These are phyloP conservation scores for Ammodramus savannarum DNA, from an alignment of 2,113 vertebrate species.

Conservation along the genomic window DNA sequence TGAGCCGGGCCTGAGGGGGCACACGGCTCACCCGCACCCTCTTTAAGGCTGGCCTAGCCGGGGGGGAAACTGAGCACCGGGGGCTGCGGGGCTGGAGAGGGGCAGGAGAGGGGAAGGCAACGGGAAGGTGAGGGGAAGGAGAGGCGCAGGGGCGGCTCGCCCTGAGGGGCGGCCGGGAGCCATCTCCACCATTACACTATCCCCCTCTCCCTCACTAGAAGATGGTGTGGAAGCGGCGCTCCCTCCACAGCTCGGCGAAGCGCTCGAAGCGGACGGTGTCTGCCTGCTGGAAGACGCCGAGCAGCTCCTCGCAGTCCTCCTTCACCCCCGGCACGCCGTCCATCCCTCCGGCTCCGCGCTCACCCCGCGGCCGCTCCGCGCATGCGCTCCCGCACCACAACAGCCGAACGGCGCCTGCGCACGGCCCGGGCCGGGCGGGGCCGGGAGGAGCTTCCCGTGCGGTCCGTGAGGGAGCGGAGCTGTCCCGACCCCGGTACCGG, in stretches of 20 bases:
- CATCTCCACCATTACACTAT: background rate
- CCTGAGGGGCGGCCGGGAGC: background rate
- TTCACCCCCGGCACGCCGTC: constrained; percentile 52
- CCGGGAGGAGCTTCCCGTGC: accelerated
- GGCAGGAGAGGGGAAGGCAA: too few species aligned
- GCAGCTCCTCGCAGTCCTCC: constrained; percentile 82
- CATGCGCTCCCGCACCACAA: accelerated
- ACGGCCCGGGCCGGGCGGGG: accelerated
- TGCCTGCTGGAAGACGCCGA: constrained; percentile 79
- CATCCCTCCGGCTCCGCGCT: background rate
- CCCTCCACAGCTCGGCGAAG: constrained; percentile 84
- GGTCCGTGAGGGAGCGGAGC: accelerated
- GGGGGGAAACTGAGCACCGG: background rate
- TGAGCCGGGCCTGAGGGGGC: background rate
- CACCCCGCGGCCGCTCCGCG: background rate
- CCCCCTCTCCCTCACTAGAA: constrained; percentile 77
- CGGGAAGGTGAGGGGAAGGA: too few species aligned
- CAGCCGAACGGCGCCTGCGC: background rate
- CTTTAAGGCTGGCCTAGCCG: accelerated
- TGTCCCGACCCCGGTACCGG: too few species aligned
- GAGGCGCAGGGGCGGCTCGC: background rate
- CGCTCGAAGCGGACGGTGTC: constrained; percentile 87
- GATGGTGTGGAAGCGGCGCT: constrained; percentile 82
- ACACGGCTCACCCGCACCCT: background rate
- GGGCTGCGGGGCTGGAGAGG: background rate